Base-by-base conservation (phyloP, 2,113 vertebrate species). In the Amphiprion ocellaris region DNA sequence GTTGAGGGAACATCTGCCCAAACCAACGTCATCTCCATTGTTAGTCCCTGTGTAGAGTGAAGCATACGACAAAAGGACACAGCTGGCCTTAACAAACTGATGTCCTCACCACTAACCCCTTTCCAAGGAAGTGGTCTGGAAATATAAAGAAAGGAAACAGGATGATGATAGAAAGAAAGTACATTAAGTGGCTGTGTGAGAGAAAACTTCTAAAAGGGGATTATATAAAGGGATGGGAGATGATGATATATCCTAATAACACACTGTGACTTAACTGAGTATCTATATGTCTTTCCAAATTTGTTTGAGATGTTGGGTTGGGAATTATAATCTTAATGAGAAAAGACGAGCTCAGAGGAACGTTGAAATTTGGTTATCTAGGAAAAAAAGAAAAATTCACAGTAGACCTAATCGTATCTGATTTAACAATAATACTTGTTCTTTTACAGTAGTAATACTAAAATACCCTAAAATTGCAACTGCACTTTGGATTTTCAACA, bases 131-230 rank as follows among this genome's bases (percentile, higher is more conserved):
- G 56, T 26, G 7, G 47, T 58, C 3, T 66, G 24, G 16, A 70
- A 60, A 79, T 41, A 17, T 55, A 70, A 62, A 21, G 10, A 54
- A 79, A 47, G 67, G 26, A 79, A 82, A 62, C 26, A 33, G 73
- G 56, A 65, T 63, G 61, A 47, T 52, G 47, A 28, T 0, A 0
- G 4, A 28, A 37, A 58, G 4, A 53, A 44, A 53, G 24, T 8
- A 47, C 16, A 17, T 16, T 46, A 46, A 19, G 24, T 12, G 33
- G 19, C 21, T 41, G 21, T n/a, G 28, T 2, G 19, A 67, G 24
- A 67, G 24, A 52, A 44, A 59, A 21, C 33, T 63, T 24, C 16
- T 30, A 5, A 41, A 67, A 37, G 9, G 33, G 33, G 33, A 33
- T 9, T 9, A 37, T 10, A 37, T 30, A 37, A 37, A 54, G 10